Evolutionary conservation across 37 sponge, comb jelly and placozoan genomes (phyloP).

Genomic region (Eunapius fragilis): DNA sequence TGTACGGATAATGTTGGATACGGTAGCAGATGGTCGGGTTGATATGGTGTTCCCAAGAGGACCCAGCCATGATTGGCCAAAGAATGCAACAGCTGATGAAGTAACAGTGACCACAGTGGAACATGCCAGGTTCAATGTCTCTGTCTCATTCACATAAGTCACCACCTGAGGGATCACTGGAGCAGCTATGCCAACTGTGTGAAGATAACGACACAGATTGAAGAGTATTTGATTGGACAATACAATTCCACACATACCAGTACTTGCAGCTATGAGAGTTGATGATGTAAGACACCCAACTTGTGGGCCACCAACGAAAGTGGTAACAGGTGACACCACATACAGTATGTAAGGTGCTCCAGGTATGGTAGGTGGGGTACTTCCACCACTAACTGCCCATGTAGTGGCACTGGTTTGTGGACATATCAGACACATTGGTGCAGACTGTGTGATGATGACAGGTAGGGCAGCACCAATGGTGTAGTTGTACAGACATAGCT

Average conservation of each 20-base stretch:
- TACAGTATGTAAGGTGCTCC: not conserved
- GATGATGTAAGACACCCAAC: not conserved
- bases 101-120: not conserved
- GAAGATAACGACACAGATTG: not conserved
- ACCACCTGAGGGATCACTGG: not conserved
- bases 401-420: not conserved
- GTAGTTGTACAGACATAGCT: not conserved
- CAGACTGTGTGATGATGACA: not conserved
- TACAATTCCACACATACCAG: not conserved
- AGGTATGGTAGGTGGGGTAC: not conserved
- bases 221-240: not conserved
- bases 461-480: not conserved
- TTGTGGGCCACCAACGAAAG: not conserved
- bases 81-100: not conserved
- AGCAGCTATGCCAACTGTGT: not conserved
- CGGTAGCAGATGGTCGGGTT: not conserved
- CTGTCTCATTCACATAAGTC: not conserved
- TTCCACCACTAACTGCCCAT: not conserved
- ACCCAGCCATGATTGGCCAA: not conserved
- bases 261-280: not conserved
- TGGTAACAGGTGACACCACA: not conserved
- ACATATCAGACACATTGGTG: not conserved
- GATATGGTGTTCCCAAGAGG: not conserved
- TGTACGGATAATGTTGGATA: not conserved
- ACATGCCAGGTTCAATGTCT: not conserved